Base-by-base conservation (phyloP, 1,140 invertebrate genomes). In the Eumeta japonica region DNA sequence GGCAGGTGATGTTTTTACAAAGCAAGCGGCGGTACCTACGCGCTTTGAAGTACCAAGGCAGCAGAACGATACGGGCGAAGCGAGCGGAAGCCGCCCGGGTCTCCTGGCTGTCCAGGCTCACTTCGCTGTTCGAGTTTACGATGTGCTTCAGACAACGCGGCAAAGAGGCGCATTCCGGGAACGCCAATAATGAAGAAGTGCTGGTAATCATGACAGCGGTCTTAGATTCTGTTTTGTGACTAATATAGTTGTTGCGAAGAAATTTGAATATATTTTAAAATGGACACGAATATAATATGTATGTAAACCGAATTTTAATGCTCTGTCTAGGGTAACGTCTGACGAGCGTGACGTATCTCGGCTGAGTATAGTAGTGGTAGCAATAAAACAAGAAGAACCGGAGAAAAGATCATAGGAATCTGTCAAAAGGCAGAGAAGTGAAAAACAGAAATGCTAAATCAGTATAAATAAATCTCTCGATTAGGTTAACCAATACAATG, bases 1-100 rank as follows among this genome's bases (percentile, higher is more conserved):
- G n/a, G n/a, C 41, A 80, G 79, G 75, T 80, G 10, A 68, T 50
- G 37, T 74, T 59, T 30, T 44, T 79, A 11, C 79, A 81, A 55
- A 71, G 67, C 38, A 55, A 55, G 40, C 65, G 79, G 2, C 72
- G 65, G 2, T 74, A 75, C 32, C 42, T 81, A 0, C 66, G 73
- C 28, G 60, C 62, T 0, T 55, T 80, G 0, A 78, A 79, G 48
- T 63, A 75, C 42, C 71, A 74, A 28, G 77, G 76, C 10, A 57
- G 67, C 28, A 63, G 74, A 11, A 58, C 51, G 30, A 71, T 75
- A 48, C 56, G 74, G 10, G 53, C 59, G 2, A 53, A 63, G 14
- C 4, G 5, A 10, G 17, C 31, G 2, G 30, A 34, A n/a, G 35
- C 28, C 5, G 42, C 37, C 20, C 39, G 34, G 0, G 34, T 49